Base-by-base conservation (phyloP, 2,888 invertebrate genomes). In the Serrognathus titanus region DNA sequence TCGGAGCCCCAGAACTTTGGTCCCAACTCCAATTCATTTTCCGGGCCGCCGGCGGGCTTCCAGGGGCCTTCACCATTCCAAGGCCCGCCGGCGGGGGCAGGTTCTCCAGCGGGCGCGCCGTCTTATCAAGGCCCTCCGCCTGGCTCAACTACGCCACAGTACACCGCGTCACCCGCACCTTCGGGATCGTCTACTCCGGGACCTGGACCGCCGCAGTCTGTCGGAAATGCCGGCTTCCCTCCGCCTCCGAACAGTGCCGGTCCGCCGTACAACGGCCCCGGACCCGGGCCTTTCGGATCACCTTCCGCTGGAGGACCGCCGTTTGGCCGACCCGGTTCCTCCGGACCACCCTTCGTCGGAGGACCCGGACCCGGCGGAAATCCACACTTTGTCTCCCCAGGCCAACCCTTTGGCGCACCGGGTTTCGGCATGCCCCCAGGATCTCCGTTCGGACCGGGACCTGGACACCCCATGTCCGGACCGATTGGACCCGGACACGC, bases 141-240 rank as follows among this genome's bases (percentile, higher is more conserved):
- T 69, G 91, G 83, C 71, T 90, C 85, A 72, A 90, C 82, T 76
- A 92, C 84, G 72, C 92, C 87, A 70, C 92, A 87, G 80, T 92
- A 91, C 78, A 90, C 90, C 69, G 90, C 92, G 71, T 92, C 92
- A 63, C 93, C 93, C 69, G 90, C 87, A 71, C 92, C 90, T 66
- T 92, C 84, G 71, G 92, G 86, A 70, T 84, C 88, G 49, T 92
- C 92, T 66, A 91, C 92, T 40, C 92, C 92, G 7, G 92, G 90
- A 59, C 89, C 85, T 51, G 83, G 81, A 41, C 85, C 85, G 10
- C 79, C 78, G 51, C 83, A 82, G 69, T 60, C 63, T 13, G 80
- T 81, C 57, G 79, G 78, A 52, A 78, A 79, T 59, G 80, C 80
- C 59, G 82, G 79, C 61, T 83, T 81, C 69, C 80, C 80, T 53